Conservation (phyloP, 1,140 invertebrate species). For the Hermetia illucens region DNA sequence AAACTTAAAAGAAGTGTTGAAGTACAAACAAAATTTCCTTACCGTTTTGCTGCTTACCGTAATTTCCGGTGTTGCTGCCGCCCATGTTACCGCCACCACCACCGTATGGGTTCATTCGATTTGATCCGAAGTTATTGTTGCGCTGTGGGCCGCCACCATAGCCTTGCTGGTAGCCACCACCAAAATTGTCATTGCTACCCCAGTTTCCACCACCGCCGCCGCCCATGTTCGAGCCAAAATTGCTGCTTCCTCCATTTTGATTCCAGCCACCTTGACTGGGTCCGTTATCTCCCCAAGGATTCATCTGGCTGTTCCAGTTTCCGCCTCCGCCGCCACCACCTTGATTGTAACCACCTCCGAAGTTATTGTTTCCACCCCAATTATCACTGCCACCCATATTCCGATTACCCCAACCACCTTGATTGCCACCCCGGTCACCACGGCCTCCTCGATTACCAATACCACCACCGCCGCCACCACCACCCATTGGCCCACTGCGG, state of each 20-base stretch:
- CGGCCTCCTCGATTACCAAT: constrained; percentile 9
- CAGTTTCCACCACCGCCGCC: constrained; percentile 38
- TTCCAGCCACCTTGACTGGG: too few relatives aligned
- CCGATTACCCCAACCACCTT: constrained; percentile 31
- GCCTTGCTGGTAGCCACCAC: constrained; percentile 56
- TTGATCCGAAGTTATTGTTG: constrained; percentile 39
- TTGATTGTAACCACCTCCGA: constrained; percentile 14
- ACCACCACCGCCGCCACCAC: constrained; percentile 24
- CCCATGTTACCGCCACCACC: constrained; percentile 34
- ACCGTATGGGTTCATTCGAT: constrained; percentile 39
- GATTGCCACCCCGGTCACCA: constrained; percentile 30
- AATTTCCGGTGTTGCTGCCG: constrained; percentile 32
- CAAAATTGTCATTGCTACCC: constrained; percentile 47
- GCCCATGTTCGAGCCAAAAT: constrained; percentile 38
- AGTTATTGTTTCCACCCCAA: constrained; percentile 22
- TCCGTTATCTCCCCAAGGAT: constrained; percentile 29
- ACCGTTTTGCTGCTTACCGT: constrained; percentile 8
- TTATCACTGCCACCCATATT: constrained; percentile 28
- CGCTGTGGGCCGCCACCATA: constrained; percentile 55
- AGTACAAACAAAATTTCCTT: too few relatives aligned
- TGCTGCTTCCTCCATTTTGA: constrained; percentile 33
- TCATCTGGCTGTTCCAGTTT: constrained; percentile 12
- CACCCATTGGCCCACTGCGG: constrained; percentile 22
- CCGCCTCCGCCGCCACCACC: constrained; percentile 26
- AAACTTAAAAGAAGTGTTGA: too few relatives aligned